Percentiles rank a stretch among this genome's conserved stretches.
Conservation (phyloP, 2,113 vertebrate species). For the Cichladusa arquata region DNA sequence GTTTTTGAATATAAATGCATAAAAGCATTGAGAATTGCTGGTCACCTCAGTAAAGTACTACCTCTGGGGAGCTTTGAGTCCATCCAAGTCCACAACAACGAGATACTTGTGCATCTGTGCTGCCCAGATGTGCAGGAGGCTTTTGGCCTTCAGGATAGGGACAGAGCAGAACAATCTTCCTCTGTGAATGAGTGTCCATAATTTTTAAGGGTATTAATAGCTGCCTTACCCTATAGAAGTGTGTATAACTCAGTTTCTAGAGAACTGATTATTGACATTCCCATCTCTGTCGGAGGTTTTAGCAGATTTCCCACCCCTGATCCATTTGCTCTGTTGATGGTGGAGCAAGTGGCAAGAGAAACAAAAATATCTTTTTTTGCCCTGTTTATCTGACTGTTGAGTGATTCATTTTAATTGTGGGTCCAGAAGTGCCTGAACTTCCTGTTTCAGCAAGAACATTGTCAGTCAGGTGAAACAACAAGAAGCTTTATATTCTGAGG, state of each 20-base stretch:
- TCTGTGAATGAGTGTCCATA: background rate
- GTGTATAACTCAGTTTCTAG: background rate
- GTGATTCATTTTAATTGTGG: background rate
- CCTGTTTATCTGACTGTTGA: background rate
- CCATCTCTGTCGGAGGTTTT: background rate
- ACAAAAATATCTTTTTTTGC: background rate
- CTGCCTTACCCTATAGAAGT: background rate
- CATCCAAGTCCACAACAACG: fast-evolving
- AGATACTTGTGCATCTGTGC: background rate
- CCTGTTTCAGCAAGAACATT: background rate
- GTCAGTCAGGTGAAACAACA: background rate
- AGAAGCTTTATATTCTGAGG: background rate
- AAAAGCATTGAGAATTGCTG: background rate
- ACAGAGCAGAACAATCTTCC: background rate
- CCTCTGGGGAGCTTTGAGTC: background rate
- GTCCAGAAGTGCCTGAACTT: background rate
- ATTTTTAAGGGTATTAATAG: background rate
- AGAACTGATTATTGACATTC: background rate
- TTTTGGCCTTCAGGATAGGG: background rate
- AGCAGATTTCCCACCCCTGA: background rate
- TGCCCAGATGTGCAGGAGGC: background rate
- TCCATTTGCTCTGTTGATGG: background rate
- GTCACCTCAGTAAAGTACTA: background rate
- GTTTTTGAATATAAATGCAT: background rate
- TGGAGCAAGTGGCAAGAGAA: background rate